phyloP scores from a whole-genome alignment of 2,888 invertebrate species.

The Phasia obesa region DNA sequence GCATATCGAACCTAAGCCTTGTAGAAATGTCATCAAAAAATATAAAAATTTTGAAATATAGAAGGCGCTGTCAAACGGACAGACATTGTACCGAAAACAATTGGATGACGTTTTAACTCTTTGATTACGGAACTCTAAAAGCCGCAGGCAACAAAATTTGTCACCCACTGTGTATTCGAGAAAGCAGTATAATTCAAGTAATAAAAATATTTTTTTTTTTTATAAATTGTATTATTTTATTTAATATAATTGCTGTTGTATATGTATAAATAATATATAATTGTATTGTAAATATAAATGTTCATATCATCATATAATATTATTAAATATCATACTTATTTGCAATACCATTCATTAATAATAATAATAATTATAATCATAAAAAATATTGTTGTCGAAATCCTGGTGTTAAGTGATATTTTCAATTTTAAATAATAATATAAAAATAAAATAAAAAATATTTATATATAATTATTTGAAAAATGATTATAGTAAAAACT shows the following conservation, averaged over 20 bases:
- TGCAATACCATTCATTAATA: slow-evolving; percentile 69
- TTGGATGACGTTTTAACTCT: no score
- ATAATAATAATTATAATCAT: slow-evolving; percentile 50
- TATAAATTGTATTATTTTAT: slow-evolving; percentile 66
- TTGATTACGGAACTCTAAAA: no score
- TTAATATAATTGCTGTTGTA: slow-evolving; percentile 69
- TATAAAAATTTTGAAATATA: no score
- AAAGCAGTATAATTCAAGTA: no score
- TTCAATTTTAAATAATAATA: slow-evolving; percentile 45
- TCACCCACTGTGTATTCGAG: no score
- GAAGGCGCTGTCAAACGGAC: no score
- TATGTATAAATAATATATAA: slow-evolving; percentile 71
- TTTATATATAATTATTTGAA: slow-evolving; percentile 12
- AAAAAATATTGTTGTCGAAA: slow-evolving; percentile 55
- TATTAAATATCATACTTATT: slow-evolving; percentile 68
- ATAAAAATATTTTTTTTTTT: background rate
- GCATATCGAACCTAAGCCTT: no score
- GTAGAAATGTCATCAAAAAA: no score
- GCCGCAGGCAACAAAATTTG: no score
- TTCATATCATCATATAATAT: slow-evolving; percentile 57
- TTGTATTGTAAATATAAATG: slow-evolving; percentile 71
- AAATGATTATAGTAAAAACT: slow-evolving; percentile 8
- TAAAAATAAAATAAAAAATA: slow-evolving; percentile 36
- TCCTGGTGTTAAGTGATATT: slow-evolving; percentile 62
- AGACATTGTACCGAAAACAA: no score